Evolutionary conservation across 2,797 vertebrate species (phyloP).

Genomic region (Esox masquinongy): DNA sequence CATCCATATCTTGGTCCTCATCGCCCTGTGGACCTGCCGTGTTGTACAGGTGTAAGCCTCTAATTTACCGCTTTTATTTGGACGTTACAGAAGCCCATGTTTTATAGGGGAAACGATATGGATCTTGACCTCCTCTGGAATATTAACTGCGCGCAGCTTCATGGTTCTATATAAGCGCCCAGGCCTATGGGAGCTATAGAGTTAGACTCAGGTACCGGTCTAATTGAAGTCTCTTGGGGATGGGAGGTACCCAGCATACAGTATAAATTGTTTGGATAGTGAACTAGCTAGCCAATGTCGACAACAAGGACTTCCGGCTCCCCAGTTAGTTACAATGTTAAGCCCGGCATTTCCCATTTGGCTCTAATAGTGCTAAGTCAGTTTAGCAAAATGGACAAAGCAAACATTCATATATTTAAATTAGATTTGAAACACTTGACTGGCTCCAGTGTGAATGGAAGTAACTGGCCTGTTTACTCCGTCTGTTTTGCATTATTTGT

Average conservation of each 20-base stretch:
- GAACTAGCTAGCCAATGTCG: slow-evolving; percentile 48
- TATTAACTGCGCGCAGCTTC: slow-evolving; percentile 66
- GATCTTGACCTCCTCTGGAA: slow-evolving; percentile 62
- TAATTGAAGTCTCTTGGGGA: slow-evolving; percentile 70
- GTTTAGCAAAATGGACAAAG: slow-evolving; percentile 72
- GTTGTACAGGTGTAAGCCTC: slow-evolving; percentile 89
- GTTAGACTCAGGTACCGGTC: slow-evolving; percentile 72
- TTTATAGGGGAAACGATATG: slow-evolving; percentile 72
- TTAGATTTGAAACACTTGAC: slow-evolving; percentile 82
- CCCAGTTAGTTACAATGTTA: slow-evolving; percentile 39
- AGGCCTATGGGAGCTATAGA: slow-evolving; percentile 63
- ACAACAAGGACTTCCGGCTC: slow-evolving; percentile 57
- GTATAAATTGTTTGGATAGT: slow-evolving; percentile 63
- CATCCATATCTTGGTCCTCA: slow-evolving; percentile 65
- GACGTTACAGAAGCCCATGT: slow-evolving; percentile 61
- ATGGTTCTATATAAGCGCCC: slow-evolving; percentile 66
- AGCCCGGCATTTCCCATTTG: slow-evolving; percentile 56
- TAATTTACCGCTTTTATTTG: slow-evolving; percentile 84
- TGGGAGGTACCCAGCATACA: slow-evolving; percentile 25
- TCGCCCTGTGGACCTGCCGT: slow-evolving; percentile 46
- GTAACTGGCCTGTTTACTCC: slow-evolving; percentile 70
- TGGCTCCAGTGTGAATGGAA: slow-evolving; percentile 57
- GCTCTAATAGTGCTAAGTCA: slow-evolving; percentile 36
- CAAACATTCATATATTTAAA: slow-evolving; percentile 85
- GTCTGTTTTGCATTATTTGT: slow-evolving; percentile 68